Evolutionary conservation across 2,797 vertebrate species (phyloP), one percentile per base, ranked within the genome.

Genomic region (Anguilla pacifica): DNA sequence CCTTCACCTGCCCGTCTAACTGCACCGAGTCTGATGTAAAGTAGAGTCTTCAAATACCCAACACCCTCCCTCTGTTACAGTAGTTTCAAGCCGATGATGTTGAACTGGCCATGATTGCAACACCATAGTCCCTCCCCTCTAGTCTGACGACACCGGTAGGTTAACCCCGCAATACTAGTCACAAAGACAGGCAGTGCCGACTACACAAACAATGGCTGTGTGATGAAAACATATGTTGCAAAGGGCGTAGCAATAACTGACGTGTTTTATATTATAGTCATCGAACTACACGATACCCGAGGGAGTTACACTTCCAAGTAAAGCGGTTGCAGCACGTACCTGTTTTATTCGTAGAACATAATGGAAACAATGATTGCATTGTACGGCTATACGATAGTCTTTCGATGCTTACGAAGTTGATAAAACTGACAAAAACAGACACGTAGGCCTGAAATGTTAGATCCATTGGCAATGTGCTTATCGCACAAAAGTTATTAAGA

Each of bases 31-130:
- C 89, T 86, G 87, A 35, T 91, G 81, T 88, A 64, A 83, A 81
- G 85, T 77, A 55, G 87, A 51, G 85, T 86, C 88, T 90, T 86
- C 89, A 92, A 91, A 92, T 91, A 93, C 86, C 89, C 90, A 91
- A 92, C 91, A 93, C 86, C 89, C 90, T 88, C 88, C 70, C 82
- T 91, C 72, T 87, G 82, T 89, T 89, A 89, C 90, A 86, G 87
- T 89, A 88, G 25, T 86, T 86, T 89, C 88, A 89, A 88, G 88
- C 88, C 88, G 91, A 91, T 94, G 93, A 93, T 93, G 93, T 90
- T 91, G 91, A 90, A 88, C 90, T 91, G 77, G 85, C 90, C 70
- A 51, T 86, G 91, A 94, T 94, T 94, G 93, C 93, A 92, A 94
- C 93, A 94, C 92, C 86, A 88, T 85, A 86, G 89, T 90, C 84